Evolutionary conservation across 2,113 vertebrate genomes (phyloP).

Genomic region (Ursus arctos): DNA sequence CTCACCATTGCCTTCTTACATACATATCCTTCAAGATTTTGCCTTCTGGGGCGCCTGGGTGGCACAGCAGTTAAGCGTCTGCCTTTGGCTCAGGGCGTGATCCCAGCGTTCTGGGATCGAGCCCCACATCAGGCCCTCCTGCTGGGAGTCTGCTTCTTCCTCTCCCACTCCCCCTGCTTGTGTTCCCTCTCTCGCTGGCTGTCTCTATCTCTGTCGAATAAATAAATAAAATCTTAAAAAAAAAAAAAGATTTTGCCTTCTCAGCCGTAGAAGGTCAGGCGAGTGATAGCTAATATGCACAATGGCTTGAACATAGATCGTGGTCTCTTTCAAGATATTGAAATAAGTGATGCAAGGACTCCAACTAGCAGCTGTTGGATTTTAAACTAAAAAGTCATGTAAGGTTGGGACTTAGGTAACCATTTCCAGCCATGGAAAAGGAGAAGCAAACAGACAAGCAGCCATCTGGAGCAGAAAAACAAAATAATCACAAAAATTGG

Average conservation of each 20-base stretch:
- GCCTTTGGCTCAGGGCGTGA: too few relatives aligned
- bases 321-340: not conserved
- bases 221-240: too few relatives aligned
- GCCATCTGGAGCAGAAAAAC: not conserved
- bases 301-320: not conserved
- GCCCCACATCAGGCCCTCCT: too few relatives aligned
- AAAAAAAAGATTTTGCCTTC: not conserved
- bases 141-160: too few relatives aligned
- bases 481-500: not conserved
- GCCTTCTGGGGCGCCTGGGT: not conserved
- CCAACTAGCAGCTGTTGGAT: not conserved
- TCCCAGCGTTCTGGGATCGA: too few relatives aligned
- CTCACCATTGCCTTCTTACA: not conserved
- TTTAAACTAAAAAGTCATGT: not conserved
- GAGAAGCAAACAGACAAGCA: not conserved
- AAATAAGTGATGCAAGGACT: not conserved
- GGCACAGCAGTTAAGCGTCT: too few relatives aligned
- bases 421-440: not conserved
- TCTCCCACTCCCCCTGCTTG: too few relatives aligned
- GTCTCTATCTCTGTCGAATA: too few relatives aligned
- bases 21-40: not conserved
- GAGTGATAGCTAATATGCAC: too few relatives aligned
- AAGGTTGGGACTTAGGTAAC: not conserved
- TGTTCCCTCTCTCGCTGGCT: too few relatives aligned
- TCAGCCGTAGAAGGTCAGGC: not conserved